Conservation (phyloP, 2,888 invertebrate species). For the Dolichomitus sp. region DNA sequence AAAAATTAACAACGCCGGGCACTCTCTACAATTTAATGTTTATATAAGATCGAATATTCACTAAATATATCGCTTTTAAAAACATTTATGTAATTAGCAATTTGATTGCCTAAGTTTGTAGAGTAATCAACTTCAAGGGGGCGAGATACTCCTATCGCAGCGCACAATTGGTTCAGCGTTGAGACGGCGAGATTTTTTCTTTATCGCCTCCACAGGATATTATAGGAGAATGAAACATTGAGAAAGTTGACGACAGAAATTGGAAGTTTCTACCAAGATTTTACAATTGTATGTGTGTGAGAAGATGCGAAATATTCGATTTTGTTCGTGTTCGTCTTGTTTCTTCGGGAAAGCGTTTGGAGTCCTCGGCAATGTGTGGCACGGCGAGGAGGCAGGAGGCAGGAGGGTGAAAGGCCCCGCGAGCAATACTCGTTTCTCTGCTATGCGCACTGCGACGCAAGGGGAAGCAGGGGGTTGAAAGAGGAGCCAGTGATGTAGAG, state of each 20-base stretch:
- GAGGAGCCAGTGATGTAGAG: constrained; percentile 79
- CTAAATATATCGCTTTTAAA: neutral
- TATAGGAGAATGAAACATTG: neutral
- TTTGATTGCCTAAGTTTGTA: neutral
- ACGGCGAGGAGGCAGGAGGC: constrained; percentile 21
- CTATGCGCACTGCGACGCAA: constrained; percentile 64
- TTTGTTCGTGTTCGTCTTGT: constrained; percentile 30
- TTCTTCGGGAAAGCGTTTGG: constrained; percentile 26
- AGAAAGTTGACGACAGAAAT: constrained; percentile 40
- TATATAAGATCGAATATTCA: neutral
- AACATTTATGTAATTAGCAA: neutral
- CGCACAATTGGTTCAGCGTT: neutral
- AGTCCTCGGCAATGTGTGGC: constrained; percentile 21
- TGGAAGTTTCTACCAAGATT: neutral
- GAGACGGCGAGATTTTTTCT: neutral
- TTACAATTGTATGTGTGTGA: constrained; percentile 2
- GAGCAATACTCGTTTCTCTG: constrained; percentile 66
- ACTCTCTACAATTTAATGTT: neutral
- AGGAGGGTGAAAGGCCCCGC: constrained; percentile 63
- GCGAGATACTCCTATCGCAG: neutral
- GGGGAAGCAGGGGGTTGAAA: constrained; percentile 58
- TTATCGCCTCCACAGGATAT: neutral
- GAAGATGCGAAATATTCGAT: constrained; percentile 47
- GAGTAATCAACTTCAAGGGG: neutral
- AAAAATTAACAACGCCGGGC: neutral